phyloP scores from a whole-genome alignment of 2,113 vertebrate genomes.

The Athene noctua region DNA sequence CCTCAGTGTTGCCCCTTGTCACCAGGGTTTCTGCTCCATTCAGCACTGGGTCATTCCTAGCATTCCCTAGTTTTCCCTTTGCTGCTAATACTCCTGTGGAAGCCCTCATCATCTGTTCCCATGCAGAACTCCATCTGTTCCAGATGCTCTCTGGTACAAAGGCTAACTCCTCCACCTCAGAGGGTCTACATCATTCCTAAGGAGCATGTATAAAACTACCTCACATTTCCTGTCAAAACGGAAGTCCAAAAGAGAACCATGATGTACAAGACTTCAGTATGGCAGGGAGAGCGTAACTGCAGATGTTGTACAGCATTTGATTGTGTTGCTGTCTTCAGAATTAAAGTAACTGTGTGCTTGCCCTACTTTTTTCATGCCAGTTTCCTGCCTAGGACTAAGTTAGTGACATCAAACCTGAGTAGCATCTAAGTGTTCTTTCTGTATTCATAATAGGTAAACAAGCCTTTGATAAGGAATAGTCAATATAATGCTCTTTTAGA shows the following conservation, averaged over 20 bases:
- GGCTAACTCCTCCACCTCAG: background rate
- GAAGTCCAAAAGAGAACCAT: background rate
- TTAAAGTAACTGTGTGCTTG: background rate
- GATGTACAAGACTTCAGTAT: background rate
- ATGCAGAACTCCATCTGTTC: background rate
- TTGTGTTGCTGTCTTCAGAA: background rate
- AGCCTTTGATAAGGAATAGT: background rate
- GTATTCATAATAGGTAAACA: background rate
- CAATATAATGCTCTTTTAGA: background rate
- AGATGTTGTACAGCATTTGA: background rate
- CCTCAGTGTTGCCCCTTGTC: rapidly evolving
- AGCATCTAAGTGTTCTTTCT: background rate
- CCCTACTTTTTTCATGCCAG: background rate
- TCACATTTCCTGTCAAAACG: background rate
- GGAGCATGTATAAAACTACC: background rate
- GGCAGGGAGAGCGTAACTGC: background rate
- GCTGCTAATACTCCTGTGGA: background rate
- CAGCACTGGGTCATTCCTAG: background rate
- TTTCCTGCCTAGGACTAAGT: background rate
- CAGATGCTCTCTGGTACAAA: background rate
- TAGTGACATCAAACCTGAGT: background rate
- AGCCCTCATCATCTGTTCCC: background rate
- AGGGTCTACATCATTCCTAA: background rate
- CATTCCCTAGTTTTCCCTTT: background rate
- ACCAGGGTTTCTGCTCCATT: background rate